phyloP scores from a whole-genome alignment of 2,113 vertebrate species.

The Ammodytes dubius region DNA sequence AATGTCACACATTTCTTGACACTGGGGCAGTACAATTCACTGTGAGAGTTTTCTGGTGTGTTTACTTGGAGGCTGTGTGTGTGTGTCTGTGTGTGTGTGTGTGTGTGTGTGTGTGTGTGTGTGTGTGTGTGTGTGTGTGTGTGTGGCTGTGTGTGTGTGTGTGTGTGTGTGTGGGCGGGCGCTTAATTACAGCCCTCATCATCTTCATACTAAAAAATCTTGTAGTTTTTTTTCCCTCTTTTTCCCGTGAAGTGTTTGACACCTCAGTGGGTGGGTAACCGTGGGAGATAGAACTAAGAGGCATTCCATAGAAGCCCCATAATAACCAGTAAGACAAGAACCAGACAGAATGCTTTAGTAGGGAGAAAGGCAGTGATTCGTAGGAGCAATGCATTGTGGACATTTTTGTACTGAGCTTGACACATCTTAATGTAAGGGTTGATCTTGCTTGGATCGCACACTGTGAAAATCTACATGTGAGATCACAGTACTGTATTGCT shows the following conservation, averaged over 20 bases:
- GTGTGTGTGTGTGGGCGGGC: conserved; percentile 10
- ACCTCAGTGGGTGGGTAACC: conserved; percentile 58
- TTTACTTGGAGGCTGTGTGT: neutral
- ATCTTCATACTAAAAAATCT: conserved; percentile 43
- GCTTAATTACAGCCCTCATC: conserved; percentile 49
- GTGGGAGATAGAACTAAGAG: conserved; percentile 68
- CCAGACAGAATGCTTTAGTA: conserved; percentile 30
- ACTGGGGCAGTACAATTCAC: conserved; percentile 32
- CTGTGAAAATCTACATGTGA: neutral
- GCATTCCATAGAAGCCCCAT: conserved; percentile 36
- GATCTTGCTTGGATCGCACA: neutral
- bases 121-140: too few species aligned
- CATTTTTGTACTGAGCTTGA: conserved; percentile 30
- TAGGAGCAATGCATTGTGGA: conserved; percentile 4
- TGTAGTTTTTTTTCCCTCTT: conserved; percentile 38
- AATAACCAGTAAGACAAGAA: conserved; percentile 55
- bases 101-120: too few species aligned
- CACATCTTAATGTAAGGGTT: neutral
- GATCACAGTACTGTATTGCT: too few species aligned
- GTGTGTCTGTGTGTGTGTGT: too few species aligned
- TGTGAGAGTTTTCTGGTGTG: conserved; percentile 35
- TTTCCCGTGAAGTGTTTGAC: conserved; percentile 45
- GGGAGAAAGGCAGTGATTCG: conserved; percentile 24
- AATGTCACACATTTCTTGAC: conserved; percentile 27
- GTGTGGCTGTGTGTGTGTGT: too few species aligned